Percentiles rank a stretch among this genome's conserved stretches.
phyloP scores from a whole-genome alignment of 2,888 invertebrate genomes.

The Cryptocheilus praepositus region DNA sequence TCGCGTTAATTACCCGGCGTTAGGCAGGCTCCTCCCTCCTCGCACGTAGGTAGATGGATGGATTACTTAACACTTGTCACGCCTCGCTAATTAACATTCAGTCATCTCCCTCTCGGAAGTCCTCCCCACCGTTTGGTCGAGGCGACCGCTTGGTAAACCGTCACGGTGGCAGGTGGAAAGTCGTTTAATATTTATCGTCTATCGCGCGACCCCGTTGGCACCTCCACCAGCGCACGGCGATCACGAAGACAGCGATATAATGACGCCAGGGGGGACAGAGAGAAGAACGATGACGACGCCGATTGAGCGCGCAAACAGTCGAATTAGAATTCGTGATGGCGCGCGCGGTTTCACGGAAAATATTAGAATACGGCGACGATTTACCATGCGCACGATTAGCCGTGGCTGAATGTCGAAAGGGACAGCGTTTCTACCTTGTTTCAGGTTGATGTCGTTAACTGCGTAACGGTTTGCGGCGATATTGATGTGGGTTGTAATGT shows the following conservation, averaged over 20 bases:
- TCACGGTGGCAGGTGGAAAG: constrained; percentile 59
- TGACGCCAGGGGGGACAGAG: not conserved
- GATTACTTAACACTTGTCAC: constrained; percentile 67
- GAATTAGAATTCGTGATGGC: constrained; percentile 57
- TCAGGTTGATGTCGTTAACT: not conserved
- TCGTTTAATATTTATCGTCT: constrained; percentile 72
- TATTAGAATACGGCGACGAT: constrained; percentile 69
- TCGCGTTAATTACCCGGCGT: constrained; percentile 57
- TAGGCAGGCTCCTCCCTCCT: constrained; percentile 52
- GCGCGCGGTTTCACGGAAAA: constrained; percentile 64
- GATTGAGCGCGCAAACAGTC: constrained; percentile 16
- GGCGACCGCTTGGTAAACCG: too few species aligned
- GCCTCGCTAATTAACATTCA: constrained; percentile 71
- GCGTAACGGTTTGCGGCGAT: too few species aligned
- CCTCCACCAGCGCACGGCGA: constrained; percentile 37
- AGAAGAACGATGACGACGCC: not conserved
- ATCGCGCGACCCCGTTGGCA: constrained; percentile 60
- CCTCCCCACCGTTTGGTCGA: constrained; percentile 12
- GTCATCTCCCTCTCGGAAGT: constrained; percentile 56
- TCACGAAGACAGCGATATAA: not conserved
- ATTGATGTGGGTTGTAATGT: too few species aligned
- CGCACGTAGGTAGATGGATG: constrained; percentile 47
- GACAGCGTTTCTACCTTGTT: not conserved
- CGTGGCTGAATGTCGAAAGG: constrained; percentile 40
- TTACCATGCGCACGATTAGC: constrained; percentile 42